Conservation (phyloP, 2,797 vertebrate genomes). For the Pseudopleuronectes americanus region DNA sequence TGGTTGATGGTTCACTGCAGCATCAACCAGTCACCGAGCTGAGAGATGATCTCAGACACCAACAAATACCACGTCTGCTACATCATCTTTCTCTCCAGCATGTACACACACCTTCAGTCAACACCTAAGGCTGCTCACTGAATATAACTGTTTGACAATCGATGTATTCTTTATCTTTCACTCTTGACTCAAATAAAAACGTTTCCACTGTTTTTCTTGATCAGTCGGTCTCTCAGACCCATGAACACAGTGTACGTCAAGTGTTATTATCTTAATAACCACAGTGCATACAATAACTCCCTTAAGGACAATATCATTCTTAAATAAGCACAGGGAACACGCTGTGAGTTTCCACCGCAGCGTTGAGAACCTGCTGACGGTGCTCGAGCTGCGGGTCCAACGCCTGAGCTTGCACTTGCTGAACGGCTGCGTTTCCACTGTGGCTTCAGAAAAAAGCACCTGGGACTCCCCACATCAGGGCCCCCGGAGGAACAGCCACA, state of each 20-base stretch:
- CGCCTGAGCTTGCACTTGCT: conserved; percentile 62
- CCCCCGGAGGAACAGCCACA: conserved; percentile 67
- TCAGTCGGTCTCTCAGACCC: conserved; percentile 1
- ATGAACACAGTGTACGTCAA: conserved; percentile 22
- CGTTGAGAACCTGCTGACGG: conserved; percentile 64
- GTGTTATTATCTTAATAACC: conserved; percentile 67
- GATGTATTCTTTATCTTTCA: too few species aligned
- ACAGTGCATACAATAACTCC: conserved; percentile 56
- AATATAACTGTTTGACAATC: too few species aligned
- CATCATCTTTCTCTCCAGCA: too few species aligned
- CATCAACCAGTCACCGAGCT: background rate
- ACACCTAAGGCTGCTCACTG: too few species aligned
- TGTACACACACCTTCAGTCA: too few species aligned
- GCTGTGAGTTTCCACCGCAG: conserved; percentile 59
- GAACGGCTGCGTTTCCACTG: conserved; percentile 66
- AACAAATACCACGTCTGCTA: too few species aligned
- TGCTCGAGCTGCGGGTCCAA: conserved; percentile 45
- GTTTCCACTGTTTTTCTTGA: conserved; percentile 1
- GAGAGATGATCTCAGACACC: conserved; percentile 11
- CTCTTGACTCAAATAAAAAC: background rate
- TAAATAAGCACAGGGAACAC: conserved; percentile 55
- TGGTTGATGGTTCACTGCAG: conserved; percentile 8
- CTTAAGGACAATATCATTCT: conserved; percentile 57
- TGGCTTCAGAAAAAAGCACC: conserved; percentile 66
- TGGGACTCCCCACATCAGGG: conserved; percentile 77